Conservation (phyloP, 2,888 invertebrate genomes). For the Prosapia bicincta region DNA sequence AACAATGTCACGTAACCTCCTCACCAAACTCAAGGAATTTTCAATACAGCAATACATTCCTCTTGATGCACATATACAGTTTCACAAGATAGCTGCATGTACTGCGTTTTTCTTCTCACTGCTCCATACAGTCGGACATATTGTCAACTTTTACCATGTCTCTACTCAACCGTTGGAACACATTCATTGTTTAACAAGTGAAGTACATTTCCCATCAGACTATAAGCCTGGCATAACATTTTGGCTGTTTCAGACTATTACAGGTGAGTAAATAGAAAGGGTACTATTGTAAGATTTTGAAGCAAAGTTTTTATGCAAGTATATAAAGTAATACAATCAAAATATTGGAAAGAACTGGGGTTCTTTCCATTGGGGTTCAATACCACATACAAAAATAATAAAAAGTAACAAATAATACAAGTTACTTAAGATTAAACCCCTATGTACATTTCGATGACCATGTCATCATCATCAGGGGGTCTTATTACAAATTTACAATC, state of each 20-base stretch:
- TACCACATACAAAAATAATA: too few relatives aligned
- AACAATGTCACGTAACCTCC: conserved; percentile 89
- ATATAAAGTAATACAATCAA: too few relatives aligned
- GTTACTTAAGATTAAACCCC: too few relatives aligned
- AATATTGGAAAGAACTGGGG: too few relatives aligned
- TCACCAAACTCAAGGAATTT: conserved; percentile 80
- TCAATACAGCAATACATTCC: conserved; percentile 57
- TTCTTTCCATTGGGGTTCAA: too few relatives aligned
- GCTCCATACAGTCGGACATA: conserved; percentile 89
- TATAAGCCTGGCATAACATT: conserved; percentile 91
- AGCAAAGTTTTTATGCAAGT: too few relatives aligned
- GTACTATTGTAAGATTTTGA: too few relatives aligned
- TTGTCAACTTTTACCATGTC: conserved; percentile 96
- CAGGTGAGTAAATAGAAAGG: too few relatives aligned
- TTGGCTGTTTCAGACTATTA: conserved; percentile 94
- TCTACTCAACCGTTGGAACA: conserved; percentile 94
- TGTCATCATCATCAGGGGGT: too few relatives aligned
- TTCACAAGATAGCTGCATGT: conserved; percentile 95
- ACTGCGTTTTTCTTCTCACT: conserved; percentile 92
- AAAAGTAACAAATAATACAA: too few relatives aligned
- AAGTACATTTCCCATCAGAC: conserved; percentile 91
- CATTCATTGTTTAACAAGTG: conserved; percentile 85
- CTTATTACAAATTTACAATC: too few relatives aligned
- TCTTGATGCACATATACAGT: conserved; percentile 89
- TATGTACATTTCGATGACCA: too few relatives aligned